Base-by-base conservation (phyloP, 2,888 invertebrate species). In the Clostera curtula region DNA sequence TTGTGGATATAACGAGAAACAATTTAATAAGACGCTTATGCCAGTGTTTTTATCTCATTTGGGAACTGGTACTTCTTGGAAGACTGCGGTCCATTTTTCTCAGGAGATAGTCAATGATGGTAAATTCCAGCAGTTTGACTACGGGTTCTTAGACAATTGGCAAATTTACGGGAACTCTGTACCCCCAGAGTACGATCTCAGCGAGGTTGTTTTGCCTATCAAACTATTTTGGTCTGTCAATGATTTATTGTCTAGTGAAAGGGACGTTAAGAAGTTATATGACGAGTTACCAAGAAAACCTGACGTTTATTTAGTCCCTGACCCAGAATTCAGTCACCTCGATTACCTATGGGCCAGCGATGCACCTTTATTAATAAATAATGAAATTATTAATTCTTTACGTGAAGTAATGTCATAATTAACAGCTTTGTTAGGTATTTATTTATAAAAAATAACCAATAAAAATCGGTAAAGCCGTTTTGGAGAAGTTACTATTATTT, bases 21-120 rank as follows among this genome's bases (percentile, higher is more conserved):
- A 93, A 56, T 86, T 92, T 22, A 90, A 93, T 56, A 70, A 88
- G 83, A 85, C 86, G 3, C 58, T 92, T 13, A 49, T 93, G n/a
- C 91, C 91, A 0, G 77, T 89, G 0, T 89, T 93, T 43, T 52
- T 92, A 21, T 73, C 85, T 9, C 90, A 92, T 47, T 75, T 87
- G 3, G 93, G 93, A 0, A 90, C 92, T 0, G 93, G 93, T 0
- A 88, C 91, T 0, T 93, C 93, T 0, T 87, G 89, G 40, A 90
- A 90, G 66, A 90, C 92, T 3, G 59, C 91, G 0, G 68, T 90
- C 1, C 94, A 95, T 57, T 91, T 86, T 45, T 85, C 86, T 1
- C 90, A 90, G 57, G 85, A 85, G 58, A 75, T 89, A 0, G 34
- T 63, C 2, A 71, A 72, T 1, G 82, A 79, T 3, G 82, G 85